These are phyloP conservation scores for Sterna hirundo DNA, from an alignment of 2,113 vertebrate genomes.

Conservation along the genomic window DNA sequence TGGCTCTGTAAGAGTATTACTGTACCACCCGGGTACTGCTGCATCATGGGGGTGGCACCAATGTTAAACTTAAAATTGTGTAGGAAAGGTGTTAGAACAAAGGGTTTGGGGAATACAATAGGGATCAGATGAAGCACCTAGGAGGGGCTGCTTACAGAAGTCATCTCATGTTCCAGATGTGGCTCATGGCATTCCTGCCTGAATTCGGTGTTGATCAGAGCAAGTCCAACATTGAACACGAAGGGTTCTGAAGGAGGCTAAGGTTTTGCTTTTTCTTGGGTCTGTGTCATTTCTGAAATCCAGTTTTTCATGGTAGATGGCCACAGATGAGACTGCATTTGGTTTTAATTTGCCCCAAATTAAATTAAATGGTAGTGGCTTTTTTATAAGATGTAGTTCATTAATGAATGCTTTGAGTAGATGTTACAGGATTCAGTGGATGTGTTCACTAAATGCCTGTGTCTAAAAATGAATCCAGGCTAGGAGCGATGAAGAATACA, in stretches of 20 bases:
- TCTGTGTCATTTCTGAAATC: neutral
- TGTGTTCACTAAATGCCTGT: neutral
- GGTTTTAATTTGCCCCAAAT: neutral
- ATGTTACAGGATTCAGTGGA: neutral
- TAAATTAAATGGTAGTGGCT: neutral
- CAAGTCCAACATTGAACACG: neutral
- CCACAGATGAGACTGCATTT: neutral
- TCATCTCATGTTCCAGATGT: neutral
- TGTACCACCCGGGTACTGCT: neutral
- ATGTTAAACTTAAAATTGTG: neutral
- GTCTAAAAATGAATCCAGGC: neutral
- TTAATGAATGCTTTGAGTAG: neutral
- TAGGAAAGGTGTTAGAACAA: conserved; percentile 8
- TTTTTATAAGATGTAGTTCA: neutral
- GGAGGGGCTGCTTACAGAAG: neutral
- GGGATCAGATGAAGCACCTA: neutral
- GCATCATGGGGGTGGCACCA: neutral
- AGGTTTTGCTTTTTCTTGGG: neutral
- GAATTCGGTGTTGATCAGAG: neutral
- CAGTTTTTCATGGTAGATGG: neutral
- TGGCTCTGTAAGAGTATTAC: neutral
- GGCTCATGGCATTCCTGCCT: neutral
- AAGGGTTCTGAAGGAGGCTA: neutral
- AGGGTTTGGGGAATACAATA: conserved; percentile 13
- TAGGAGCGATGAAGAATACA: neutral